Evolutionary conservation across 1,140 invertebrate species (phyloP), one percentile per base, ranked within the genome.

Genomic region (Phocides pigmalion): DNA sequence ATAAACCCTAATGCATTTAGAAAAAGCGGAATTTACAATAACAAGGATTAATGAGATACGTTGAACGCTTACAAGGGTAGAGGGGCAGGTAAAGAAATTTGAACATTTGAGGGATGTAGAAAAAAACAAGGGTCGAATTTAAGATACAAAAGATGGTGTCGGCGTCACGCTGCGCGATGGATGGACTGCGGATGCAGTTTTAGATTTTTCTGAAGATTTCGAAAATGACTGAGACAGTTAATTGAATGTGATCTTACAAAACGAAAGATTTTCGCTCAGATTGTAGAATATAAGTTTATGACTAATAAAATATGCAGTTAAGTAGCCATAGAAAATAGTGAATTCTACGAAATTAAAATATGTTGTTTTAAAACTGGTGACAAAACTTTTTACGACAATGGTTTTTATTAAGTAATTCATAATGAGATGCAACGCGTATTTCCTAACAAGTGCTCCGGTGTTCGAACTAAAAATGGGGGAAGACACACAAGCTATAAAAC

Each of bases 121-220:
- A 89, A 90, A 90, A 91, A 91, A 84, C 76, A 83, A 87, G 87
- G 88, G 85, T 89, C 86, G 84, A 72, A 77, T 85, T 79, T 82
- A 74, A 81, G 76, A 87, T 79, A 90, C 84, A 88, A 89, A 84
- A 71, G 81, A 77, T 74, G 82, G 82, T 82, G 87, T 89, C 68
- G 87, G 81, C 82, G 81, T 87, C 89, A 87, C 77, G 87, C 87
- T 75, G 87, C 19, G 87, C 84, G 77, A 87, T 81, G 68, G 87
- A 89, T 84, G 84, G 84, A 73, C 81, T 78, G 41, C 79, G 81
- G 85, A 91, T 89, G 84, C 89, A 83, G 79, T 83, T 84, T 82
- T 77, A 87, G 84, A 88, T 89, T 79, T 80, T 79, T 68, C 61
- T 79, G 67, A 68, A 74, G 84, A 89, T 89, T 84, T 79, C 64